Evolutionary conservation across 2,888 invertebrate species (phyloP).

Genomic region (Orthosia gothica): DNA sequence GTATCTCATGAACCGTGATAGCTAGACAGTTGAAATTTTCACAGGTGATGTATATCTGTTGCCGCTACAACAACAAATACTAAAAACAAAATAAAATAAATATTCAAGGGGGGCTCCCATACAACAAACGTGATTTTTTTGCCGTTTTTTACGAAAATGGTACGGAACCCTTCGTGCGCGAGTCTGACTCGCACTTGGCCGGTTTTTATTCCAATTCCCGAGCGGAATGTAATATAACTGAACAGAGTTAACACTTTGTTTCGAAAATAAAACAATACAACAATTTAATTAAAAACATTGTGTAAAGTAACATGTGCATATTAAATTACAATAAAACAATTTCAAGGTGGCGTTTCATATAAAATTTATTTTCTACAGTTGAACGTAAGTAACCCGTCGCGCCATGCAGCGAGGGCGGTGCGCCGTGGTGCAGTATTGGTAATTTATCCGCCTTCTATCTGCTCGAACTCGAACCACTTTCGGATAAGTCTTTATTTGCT

Average conservation of each 20-base stretch:
- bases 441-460: constrained; percentile 71
- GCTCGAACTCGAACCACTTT: constrained; percentile 53
- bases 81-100: too few species aligned
- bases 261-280: constrained; percentile 44
- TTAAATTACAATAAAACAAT: constrained; percentile 40
- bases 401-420: neutral
- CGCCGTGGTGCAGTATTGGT: constrained; percentile 39
- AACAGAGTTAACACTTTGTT: constrained; percentile 43
- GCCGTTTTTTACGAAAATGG: too few species aligned
- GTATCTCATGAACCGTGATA: too few species aligned
- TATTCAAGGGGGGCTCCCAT: too few species aligned
- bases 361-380: constrained; percentile 32
- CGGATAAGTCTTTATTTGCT: constrained; percentile 71
- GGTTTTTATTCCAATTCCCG: constrained; percentile 60
- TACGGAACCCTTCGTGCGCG: too few species aligned
- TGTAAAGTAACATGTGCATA: constrained; percentile 28
- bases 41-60: too few species aligned
- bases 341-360: constrained; percentile 20
- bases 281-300: constrained; percentile 49
- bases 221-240: constrained; percentile 42
- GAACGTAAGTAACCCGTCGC: constrained; percentile 9
- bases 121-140: too few species aligned
- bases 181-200: too few species aligned
- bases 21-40: too few species aligned
- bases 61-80: too few species aligned